Conservation (phyloP, 1,140 invertebrate genomes). For the Anthonomus grandis region DNA sequence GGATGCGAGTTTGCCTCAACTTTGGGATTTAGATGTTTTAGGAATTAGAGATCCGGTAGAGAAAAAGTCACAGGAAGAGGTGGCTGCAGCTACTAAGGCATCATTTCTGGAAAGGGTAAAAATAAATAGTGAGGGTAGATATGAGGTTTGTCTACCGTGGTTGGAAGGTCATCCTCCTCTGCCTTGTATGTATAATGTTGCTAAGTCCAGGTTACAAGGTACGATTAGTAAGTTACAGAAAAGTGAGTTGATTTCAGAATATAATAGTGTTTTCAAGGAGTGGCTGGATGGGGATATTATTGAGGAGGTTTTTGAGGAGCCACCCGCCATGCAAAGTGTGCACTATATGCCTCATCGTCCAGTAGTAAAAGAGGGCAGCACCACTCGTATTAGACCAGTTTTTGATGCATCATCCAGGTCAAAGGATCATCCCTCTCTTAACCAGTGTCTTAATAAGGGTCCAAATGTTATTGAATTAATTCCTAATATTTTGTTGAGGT, state of each 20-base stretch:
- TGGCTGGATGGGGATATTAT: slow-evolving; percentile 31
- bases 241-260: slow-evolving; percentile 3
- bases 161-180: background rate
- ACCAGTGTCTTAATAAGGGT: slow-evolving; percentile 37
- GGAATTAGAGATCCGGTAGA: slow-evolving; percentile 1
- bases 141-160: slow-evolving; percentile 12
- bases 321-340: background rate
- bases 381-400: slow-evolving; percentile 18
- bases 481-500: slow-evolving; percentile 43
- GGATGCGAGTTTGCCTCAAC: background rate
- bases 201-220: slow-evolving; percentile 10
- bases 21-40: slow-evolving; percentile 12
- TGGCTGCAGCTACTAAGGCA: background rate
- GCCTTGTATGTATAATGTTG: slow-evolving; percentile 7
- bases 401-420: slow-evolving; percentile 19
- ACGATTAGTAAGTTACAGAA: slow-evolving; percentile 13
- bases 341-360: slow-evolving; percentile 33
- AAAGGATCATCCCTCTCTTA: slow-evolving; percentile 28
- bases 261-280: slow-evolving; percentile 25
- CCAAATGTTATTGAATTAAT: slow-evolving; percentile 48
- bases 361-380: slow-evolving; percentile 14
- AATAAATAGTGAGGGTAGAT: slow-evolving; percentile 11
- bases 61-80: background rate
- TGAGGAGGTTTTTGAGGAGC: slow-evolving; percentile 14
- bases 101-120: slow-evolving; percentile 9